Base-by-base conservation (phyloP, 2,113 vertebrate genomes). In the Misgurnus anguillicaudatus region DNA sequence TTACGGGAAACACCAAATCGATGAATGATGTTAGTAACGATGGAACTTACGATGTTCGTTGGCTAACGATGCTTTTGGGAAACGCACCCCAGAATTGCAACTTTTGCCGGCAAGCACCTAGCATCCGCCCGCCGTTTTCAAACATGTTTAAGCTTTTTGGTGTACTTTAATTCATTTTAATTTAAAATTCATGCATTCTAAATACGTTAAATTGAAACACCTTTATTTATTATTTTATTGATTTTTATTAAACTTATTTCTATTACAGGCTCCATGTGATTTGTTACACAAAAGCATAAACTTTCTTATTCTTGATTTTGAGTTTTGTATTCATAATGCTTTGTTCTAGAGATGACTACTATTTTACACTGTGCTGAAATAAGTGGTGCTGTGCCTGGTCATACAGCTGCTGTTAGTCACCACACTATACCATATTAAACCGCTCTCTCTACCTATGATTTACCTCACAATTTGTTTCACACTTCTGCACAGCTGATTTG, bases 131-230 rank as follows among this genome's bases (percentile, higher is more conserved):
- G n/a, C n/a, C n/a, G n/a, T n/a, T n/a, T n/a, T n/a, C n/a, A n/a
- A n/a, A n/a, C n/a, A 24, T 24, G 2, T 24, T 24, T 24, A 24
- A 24, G 24, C 24, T 68, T 81, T 85, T 71, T 80, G 84, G 86
- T 79, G 80, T 7, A 16, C 45, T 73, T 73, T 24, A 24, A 60
- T 42, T 42, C 5, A 21, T 73, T 73, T 24, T 42, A 9, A 73
- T 60, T 42, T 24, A 61, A 5, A 74, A 74, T 24, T 24, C 24
- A 74, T 47, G 71, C 57, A 47, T 74, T 36, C 57, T 24, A 41
- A 45, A 31, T 74, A 16, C 5, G 6, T 16, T 53, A 0, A 53
- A 3, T 16, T n/a, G 13, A 4, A 53, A 16, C 8, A 47, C 42
- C 8, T 47, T 47, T 47, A 9, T 10, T 47, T 6, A 5, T 47